Percentiles rank a stretch among this genome's conserved stretches.
phyloP scores from a whole-genome alignment of 2,113 vertebrate genomes.

The Rallus limicola region DNA sequence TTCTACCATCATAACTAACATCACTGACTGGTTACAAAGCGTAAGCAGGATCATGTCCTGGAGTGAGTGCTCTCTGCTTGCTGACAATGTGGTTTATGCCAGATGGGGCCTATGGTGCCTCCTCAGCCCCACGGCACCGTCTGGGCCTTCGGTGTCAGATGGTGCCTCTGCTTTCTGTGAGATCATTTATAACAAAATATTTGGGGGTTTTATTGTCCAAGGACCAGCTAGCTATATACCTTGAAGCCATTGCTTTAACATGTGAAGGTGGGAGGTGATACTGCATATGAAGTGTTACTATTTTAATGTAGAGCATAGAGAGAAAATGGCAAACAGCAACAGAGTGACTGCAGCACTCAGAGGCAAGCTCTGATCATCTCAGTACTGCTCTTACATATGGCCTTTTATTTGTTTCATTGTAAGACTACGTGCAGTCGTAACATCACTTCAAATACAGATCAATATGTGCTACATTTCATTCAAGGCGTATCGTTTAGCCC shows the following conservation, averaged over 20 bases:
- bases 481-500: not conserved
- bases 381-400: not conserved
- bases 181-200: not conserved
- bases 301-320: not conserved
- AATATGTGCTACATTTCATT: not conserved
- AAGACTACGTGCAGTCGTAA: accelerated
- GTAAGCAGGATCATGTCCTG: constrained; percentile 18
- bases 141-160: constrained; percentile 41
- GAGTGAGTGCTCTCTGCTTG: constrained; percentile 31
- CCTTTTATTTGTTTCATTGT: not conserved
- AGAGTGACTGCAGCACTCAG: not conserved
- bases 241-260: not conserved
- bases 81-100: constrained; percentile 53
- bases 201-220: not conserved
- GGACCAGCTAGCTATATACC: not conserved
- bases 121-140: not conserved
- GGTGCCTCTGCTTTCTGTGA: constrained; percentile 38
- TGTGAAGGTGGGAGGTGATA: not conserved
- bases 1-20: constrained; percentile 64
- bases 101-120: constrained; percentile 42
- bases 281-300: not conserved
- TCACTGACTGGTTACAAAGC: constrained; percentile 43
- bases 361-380: not conserved
- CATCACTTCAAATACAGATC: not conserved
- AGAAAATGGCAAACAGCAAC: not conserved